phyloP scores from a whole-genome alignment of 2,797 vertebrate species.

The Chaetophractus vellerosus region DNA sequence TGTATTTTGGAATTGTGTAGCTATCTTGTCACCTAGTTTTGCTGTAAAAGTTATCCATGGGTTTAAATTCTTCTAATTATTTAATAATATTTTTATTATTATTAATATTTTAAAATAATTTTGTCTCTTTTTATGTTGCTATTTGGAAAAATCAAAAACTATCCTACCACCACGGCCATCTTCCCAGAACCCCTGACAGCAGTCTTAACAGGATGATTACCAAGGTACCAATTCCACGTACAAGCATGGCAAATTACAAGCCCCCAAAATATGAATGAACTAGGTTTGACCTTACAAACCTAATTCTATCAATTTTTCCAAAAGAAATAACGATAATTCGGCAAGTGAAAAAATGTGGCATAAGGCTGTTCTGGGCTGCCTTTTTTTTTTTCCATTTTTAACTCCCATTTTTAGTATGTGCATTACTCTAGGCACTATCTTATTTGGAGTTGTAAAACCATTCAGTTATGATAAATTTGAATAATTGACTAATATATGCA shows the following conservation, averaged over 20 bases:
- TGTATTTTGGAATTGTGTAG: background rate
- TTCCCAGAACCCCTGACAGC: background rate
- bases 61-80: background rate
- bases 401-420: background rate
- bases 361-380: background rate
- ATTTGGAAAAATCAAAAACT: conserved; percentile 2
- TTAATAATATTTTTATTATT: too few species aligned
- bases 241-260: background rate
- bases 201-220: background rate
- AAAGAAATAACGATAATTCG: conserved; percentile 36
- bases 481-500: conserved; percentile 26
- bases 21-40: background rate
- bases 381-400: background rate
- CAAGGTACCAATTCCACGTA: background rate
- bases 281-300: background rate
- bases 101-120: background rate
- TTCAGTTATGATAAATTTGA: conserved; percentile 28
- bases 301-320: conserved; percentile 34
- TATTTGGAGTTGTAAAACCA: background rate
- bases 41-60: background rate
- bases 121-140: conserved; percentile 2
- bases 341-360: background rate
- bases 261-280: conserved; percentile 35
- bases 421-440: background rate
- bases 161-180: background rate